Evolutionary conservation across 2,888 invertebrate genomes (phyloP).

Genomic region (Cantharis lateralis): DNA sequence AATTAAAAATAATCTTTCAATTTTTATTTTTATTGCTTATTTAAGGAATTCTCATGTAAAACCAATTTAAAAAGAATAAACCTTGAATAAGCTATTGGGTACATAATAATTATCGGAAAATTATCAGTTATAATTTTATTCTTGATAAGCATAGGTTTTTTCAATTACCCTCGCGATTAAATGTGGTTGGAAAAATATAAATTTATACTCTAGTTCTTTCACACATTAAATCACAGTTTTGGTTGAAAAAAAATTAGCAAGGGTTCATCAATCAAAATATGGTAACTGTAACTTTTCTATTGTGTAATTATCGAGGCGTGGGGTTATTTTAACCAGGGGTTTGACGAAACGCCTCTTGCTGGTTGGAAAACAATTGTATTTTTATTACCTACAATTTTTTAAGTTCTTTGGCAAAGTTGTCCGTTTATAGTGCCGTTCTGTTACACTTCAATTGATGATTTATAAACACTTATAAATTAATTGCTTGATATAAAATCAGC

Average conservation of each 20-base stretch:
- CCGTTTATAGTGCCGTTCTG: background rate
- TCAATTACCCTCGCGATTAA: background rate
- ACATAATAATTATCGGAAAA: background rate
- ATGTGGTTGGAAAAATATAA: background rate
- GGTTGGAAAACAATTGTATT: background rate
- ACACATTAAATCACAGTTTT: slow-evolving; percentile 1
- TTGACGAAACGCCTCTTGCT: background rate
- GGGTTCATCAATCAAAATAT: slow-evolving; percentile 51
- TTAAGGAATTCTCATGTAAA: background rate
- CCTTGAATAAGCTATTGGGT: background rate
- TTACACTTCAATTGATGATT: background rate
- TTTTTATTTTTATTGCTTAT: background rate
- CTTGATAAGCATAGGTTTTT: background rate
- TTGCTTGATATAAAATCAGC: background rate
- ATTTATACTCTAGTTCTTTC: background rate
- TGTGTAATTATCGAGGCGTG: slow-evolving; percentile 43
- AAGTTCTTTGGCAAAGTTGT: background rate
- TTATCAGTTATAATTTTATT: background rate
- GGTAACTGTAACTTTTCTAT: slow-evolving; percentile 42
- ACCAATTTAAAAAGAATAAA: background rate
- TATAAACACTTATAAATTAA: background rate
- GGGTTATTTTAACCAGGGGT: slow-evolving; percentile 11
- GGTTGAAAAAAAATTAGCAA: slow-evolving; percentile 47
- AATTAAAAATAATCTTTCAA: background rate
- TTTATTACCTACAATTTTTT: background rate